Conservation (phyloP, 2,797 vertebrate genomes). For the Coreius guichenoti region DNA sequence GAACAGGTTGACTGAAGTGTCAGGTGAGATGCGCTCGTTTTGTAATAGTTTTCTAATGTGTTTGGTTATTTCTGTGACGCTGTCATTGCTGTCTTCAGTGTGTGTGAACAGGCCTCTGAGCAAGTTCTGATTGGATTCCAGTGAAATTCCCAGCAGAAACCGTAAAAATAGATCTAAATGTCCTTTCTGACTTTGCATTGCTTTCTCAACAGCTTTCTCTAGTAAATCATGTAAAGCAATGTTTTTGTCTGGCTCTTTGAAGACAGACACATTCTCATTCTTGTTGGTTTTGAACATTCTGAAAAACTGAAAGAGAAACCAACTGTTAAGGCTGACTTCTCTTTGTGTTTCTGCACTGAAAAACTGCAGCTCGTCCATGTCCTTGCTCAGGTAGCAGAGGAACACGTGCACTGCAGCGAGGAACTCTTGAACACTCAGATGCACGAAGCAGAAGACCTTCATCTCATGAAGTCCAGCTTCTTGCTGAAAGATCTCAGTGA, state of each 20-base stretch:
- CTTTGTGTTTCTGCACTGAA: not conserved
- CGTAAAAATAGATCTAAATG: not conserved
- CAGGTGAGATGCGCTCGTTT: not conserved
- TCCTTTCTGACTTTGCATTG: not conserved
- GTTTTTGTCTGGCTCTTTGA: no score
- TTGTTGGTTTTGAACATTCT: no score
- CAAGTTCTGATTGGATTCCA: not conserved
- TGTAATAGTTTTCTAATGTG: not conserved
- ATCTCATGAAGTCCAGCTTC: slow-evolving; percentile 54
- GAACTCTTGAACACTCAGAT: not conserved
- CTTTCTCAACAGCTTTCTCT: not conserved
- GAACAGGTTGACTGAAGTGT: not conserved
- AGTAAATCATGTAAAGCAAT: not conserved
- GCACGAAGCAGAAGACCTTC: not conserved
- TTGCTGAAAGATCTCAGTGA: slow-evolving; percentile 16
- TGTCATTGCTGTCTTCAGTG: not conserved
- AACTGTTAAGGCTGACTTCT: no score
- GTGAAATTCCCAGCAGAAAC: not conserved
- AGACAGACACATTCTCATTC: no score
- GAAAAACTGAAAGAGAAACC: no score
- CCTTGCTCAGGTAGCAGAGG: not conserved
- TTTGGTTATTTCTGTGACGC: not conserved
- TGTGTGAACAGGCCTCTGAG: not conserved
- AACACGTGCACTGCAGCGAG: not conserved
- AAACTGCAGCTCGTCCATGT: not conserved